phyloP scores from a whole-genome alignment of 2,113 vertebrate genomes.

The Hemiscyllium ocellatum region DNA sequence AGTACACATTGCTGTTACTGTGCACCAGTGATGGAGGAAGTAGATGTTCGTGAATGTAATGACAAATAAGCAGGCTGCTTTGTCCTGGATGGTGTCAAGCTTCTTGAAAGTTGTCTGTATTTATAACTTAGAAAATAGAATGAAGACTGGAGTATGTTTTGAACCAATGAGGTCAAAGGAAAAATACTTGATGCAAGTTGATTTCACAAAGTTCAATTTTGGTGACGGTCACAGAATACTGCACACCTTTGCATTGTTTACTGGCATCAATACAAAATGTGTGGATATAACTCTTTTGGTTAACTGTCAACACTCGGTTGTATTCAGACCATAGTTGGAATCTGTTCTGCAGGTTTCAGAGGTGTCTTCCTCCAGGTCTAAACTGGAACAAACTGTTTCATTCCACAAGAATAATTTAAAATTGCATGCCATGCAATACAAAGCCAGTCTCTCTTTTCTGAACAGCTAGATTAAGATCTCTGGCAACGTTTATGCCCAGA shows the following conservation, averaged over 20 bases:
- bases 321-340: neutral
- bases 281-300: neutral
- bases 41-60: too few relatives aligned
- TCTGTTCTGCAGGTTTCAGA: neutral
- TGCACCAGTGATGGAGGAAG: too few relatives aligned
- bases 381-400: neutral
- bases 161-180: neutral
- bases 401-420: neutral
- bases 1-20: too few relatives aligned
- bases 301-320: neutral
- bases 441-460: neutral
- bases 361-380: neutral
- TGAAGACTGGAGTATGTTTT: neutral
- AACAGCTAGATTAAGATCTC: constrained; percentile 14
- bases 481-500: neutral
- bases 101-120: too few relatives aligned
- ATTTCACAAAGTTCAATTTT: neutral
- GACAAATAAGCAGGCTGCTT: too few relatives aligned
- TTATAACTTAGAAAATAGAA: neutral
- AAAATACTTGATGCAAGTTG: neutral
- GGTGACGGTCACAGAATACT: neutral
- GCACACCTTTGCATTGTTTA: neutral
- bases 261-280: neutral
- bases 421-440: neutral
- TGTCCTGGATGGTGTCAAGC: too few relatives aligned